These are phyloP conservation scores for Geopemphigus sp. DNA, from an alignment of 1,140 invertebrate genomes.

Conservation along the genomic window DNA sequence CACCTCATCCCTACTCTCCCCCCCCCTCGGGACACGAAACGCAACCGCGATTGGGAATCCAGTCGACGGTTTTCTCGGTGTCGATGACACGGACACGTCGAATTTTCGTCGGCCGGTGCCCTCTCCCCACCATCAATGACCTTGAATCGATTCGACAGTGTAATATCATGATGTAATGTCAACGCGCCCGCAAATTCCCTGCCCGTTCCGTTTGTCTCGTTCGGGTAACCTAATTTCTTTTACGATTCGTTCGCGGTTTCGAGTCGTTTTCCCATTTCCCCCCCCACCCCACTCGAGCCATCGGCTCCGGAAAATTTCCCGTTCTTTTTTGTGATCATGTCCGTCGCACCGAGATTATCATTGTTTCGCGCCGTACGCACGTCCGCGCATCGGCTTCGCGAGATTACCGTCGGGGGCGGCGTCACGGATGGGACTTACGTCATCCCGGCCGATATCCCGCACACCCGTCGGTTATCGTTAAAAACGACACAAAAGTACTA, in stretches of 20 bases:
- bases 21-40: not conserved
- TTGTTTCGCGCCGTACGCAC: not conserved
- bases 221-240: not conserved
- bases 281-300: too few species aligned
- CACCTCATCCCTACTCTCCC: too few species aligned
- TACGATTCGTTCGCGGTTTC: not conserved
- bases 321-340: not conserved
- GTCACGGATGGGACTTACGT: not conserved
- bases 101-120: not conserved
- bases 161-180: not conserved
- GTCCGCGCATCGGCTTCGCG: not conserved
- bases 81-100: not conserved
- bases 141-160: not conserved
- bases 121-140: not conserved
- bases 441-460: not conserved
- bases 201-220: too few species aligned
- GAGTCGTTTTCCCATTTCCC: too few species aligned
- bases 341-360: not conserved
- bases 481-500: too few species aligned
- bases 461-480: not conserved
- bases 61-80: not conserved
- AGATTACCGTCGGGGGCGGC: not conserved
- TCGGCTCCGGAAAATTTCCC: not conserved
- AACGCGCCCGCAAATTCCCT: not conserved
- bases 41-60: not conserved